Evolutionary conservation across 2,888 invertebrate genomes (phyloP).

Genomic region (Labia minor): DNA sequence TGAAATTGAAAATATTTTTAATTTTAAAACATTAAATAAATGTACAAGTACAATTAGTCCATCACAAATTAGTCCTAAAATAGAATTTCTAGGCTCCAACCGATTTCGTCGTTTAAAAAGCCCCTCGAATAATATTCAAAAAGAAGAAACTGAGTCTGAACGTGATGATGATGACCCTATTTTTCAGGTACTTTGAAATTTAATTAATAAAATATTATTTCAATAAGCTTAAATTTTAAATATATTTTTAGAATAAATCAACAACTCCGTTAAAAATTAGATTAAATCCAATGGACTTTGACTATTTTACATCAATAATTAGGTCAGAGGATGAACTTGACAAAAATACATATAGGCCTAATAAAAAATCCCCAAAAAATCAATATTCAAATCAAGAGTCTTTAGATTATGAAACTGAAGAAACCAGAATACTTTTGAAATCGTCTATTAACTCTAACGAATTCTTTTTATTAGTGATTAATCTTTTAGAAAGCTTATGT

Average conservation of each 20-base stretch:
- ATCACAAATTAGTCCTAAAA: conserved; percentile 1
- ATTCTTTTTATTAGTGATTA: conserved; percentile 46
- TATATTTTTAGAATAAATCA: conserved; percentile 37
- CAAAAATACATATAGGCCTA: conserved; percentile 30
- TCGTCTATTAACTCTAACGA: conserved; percentile 45
- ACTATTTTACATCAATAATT: conserved; percentile 46
- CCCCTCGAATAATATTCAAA: conserved; percentile 13
- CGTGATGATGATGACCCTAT: conserved; percentile 43
- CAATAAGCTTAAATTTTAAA: too few relatives aligned
- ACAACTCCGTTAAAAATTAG: conserved; percentile 45
- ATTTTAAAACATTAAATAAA: conserved; percentile 19
- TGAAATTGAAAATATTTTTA: conserved; percentile 20
- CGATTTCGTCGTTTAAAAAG: conserved; percentile 20
- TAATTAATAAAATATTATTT: background rate
- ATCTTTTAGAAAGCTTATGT: conserved; percentile 35
- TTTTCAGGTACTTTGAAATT: background rate
- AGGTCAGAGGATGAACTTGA: conserved; percentile 38
- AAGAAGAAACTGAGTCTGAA: conserved; percentile 36
- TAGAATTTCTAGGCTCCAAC: conserved; percentile 18
- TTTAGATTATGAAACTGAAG: conserved; percentile 44
- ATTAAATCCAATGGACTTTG: conserved; percentile 49
- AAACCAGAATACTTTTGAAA: conserved; percentile 42
- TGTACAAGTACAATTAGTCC: background rate
- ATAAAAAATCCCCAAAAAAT: conserved; percentile 35
- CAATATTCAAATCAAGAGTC: conserved; percentile 26